A percentile compares a stretch with the other conserved stretches of the same genome.
Conservation (phyloP, 2,888 invertebrate genomes). For the Byasa hedistus region DNA sequence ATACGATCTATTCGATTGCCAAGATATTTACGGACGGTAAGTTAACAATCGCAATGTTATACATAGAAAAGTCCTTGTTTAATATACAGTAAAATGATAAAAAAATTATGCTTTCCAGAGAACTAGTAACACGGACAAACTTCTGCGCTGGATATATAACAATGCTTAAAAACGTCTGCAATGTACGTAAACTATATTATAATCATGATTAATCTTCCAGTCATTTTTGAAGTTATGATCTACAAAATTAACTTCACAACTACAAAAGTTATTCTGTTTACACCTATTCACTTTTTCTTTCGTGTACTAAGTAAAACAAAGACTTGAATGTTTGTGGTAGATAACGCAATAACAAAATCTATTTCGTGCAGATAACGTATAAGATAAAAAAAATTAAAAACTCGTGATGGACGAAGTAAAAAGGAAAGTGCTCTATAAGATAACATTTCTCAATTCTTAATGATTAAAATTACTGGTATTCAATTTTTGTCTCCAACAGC, state of each 20-base stretch:
- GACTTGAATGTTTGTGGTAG: not conserved
- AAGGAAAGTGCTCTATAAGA: not conserved
- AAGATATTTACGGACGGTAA: constrained; percentile 64
- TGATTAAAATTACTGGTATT: not conserved
- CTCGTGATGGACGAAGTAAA: not conserved
- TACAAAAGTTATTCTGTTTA: not conserved
- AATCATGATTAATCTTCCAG: not conserved
- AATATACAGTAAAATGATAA: no score
- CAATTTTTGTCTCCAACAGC: constrained; percentile 42
- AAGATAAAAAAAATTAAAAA: not conserved
- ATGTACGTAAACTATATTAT: constrained; percentile 38
- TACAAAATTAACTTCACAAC: not conserved
- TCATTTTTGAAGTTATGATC: not conserved
- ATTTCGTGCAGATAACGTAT: constrained; percentile 5
- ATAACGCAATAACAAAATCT: not conserved
- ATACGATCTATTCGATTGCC: constrained; percentile 66
- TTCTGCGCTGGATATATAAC: constrained; percentile 73
- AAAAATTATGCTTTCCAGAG: constrained; percentile 39
- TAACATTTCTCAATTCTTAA: not conserved
- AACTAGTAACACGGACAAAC: constrained; percentile 61
- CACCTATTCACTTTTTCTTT: not conserved
- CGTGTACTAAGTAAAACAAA: not conserved
- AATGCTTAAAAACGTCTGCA: constrained; percentile 64
- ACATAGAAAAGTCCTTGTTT: no score
- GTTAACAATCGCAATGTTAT: not conserved